Base-by-base conservation (phyloP, 1,140 invertebrate genomes). In the Lamellibrachia luymesi region DNA sequence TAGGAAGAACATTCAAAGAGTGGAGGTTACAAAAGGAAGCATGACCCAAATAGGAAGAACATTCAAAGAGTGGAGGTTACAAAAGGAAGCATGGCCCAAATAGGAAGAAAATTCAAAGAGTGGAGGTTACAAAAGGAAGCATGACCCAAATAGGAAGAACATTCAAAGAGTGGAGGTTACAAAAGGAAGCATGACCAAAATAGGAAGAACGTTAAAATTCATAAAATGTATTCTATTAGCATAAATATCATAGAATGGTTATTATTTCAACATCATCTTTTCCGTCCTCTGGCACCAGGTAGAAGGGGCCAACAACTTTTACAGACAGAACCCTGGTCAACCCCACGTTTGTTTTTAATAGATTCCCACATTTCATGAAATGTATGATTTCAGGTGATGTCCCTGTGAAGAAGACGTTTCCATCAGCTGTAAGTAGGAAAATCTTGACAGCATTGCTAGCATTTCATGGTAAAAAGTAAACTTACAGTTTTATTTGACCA, bases 161-260 rank as follows among this genome's bases (percentile, higher is more conserved):
- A 38, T 13, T 95, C 95, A 64, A 94, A 96, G 93, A 95, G 95
- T 93, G 95, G 95, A 94, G 95, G 95, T 93, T 95, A 94, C 91
- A 92, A 96, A 90, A 95, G 95, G 90, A 56, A 80, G 25, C 64
- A 0, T 80, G 64, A 80, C 2, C 13, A 2, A 80, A 80, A 17
- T 56, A 7, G 52, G 52, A 56, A 56, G 52, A 56, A 56, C 13
- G 52, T 56, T 56, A 80, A 80, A 80, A 80, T 80, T 22, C 17
- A 80, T 17, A 22, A 80, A 80, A 80, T 80, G 2, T 80, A 80
- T 4, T 22, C 5, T 4, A 8, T 56, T 8, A 56, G 52, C 17
- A 56, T 56, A 56, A 56, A 56, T 56, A 56, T 8, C 6, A 6
- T 17, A 56, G 17, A 56, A 6, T 56, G 52, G 52, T 56, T 56